Evolutionary conservation across 2,797 vertebrate species (phyloP), one percentile per base, ranked within the genome.

Genomic region (Lacerta viridis): DNA sequence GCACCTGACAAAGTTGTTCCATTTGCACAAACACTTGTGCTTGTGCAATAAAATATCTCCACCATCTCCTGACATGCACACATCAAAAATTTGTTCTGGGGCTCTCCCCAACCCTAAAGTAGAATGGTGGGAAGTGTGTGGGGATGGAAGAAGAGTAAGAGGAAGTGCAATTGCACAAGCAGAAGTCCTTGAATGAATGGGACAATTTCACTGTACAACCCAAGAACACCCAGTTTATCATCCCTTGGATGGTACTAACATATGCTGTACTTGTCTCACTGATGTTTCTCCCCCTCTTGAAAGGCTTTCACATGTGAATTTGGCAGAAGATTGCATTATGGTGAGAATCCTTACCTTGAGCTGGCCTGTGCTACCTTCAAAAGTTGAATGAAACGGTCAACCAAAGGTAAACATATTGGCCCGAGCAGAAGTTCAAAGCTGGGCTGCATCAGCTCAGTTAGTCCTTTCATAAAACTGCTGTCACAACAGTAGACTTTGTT

Each of bases 401-500:
- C 97, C 85, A 99, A 97, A 0, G 98, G 99, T 95, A 99, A 97
- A 96, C 99, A 99, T 96, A 99, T 99, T 90, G 99, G 99, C 1
- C 99, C 99, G 83, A 99, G 97, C 87, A 99, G 96, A 36, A 98
- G 96, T 96, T 99, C 99, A 2, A 99, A 98, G 92, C 98, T 98
- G 11, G 99, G 98, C 75, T 99, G 98, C 99, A 99, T 99, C 93
- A 99, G 97, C 91, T 99, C 98, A 0, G 98, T 98, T 82, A 99
- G 94, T 66, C 99, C 98, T 95, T 99, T 99, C 98, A 99, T 98
- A 76, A 99, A 97, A 93, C 98, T 99, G 95, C 98, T 97, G 50
- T 99, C 99, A 74, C 99, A 99, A 97, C 98, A 99, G 96, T 99
- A 99, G 82, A 99, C 98, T 95, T 99, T 99, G 96, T 98, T 99